Base-by-base conservation (phyloP, 2,888 invertebrate genomes). In the Hypomecis punctinalis region DNA sequence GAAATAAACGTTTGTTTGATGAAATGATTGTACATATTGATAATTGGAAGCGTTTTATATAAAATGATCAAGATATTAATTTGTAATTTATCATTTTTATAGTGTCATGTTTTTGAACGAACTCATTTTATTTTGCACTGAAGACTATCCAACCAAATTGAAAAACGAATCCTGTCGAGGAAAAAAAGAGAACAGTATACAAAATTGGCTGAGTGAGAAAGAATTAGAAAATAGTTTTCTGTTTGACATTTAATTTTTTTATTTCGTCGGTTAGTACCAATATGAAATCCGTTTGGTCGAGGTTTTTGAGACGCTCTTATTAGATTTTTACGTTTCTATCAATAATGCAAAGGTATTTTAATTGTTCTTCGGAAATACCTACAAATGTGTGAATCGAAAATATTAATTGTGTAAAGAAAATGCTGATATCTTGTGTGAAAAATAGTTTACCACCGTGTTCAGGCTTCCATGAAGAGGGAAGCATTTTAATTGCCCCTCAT, bases 401-500 rank as follows among this genome's bases (percentile, higher is more conserved):
- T 63, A 49, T 11, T 56, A 64, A 68, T 60, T 66, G 55, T 62
- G 42, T 59, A 43, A 57, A 61, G 53, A 70, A 67, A 70, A 66
- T 47, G 45, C 46, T 48, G 61, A 65, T 69, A 75, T 76, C 70
- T 42, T 63, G 66, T 80, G 72, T 75, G 74, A 71, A 70, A 79
- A 76, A 66, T 67, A 73, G 76, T 74, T 71, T 76, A 70, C 65
- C 70, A 67, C 61, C 71, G 74, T 84, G 84, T 76, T 77, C 80
- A 83, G 74, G 80, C 74, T 81, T 79, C 84, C 85, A 84, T 88
- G 86, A 83, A 84, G 72, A 75, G 60, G 69, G 75, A 84, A 84
- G 83, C 83, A 86, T 88, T 89, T 82, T 90, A 91, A 90, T 91
- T 90, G 85, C 86, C 83, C 82, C 73, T 79, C 79, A 82, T 83